Conservation (phyloP, 1,140 invertebrate species). For the Augochlora pura region DNA sequence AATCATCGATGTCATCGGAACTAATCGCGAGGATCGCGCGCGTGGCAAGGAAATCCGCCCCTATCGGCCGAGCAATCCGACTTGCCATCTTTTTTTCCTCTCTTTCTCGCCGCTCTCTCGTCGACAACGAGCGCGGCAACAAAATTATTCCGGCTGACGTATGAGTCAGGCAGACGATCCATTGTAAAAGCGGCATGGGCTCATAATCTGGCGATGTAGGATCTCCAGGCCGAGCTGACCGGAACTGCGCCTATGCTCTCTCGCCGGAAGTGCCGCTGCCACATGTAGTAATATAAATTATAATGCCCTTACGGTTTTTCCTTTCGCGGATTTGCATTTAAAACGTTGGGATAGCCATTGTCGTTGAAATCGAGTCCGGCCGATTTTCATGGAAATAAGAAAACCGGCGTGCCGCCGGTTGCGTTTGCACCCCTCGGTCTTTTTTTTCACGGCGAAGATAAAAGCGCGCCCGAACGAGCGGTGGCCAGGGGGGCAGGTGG, state of each 20-base stretch:
- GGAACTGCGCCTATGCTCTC: conserved; percentile 79
- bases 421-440: neutral
- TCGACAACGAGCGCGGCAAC: conserved; percentile 44
- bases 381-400: conserved; percentile 73
- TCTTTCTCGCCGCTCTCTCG: neutral
- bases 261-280: conserved; percentile 77
- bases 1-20: neutral
- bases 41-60: conserved; percentile 1
- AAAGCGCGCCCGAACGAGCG: neutral
- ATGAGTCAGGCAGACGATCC: conserved; percentile 76
- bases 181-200: conserved; percentile 75
- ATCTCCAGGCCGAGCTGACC: conserved; percentile 77
- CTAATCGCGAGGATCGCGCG: neutral
- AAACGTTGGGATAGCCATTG: conserved; percentile 70
- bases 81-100: too few relatives aligned
- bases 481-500: neutral
- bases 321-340: conserved; percentile 78
- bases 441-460: neutral
- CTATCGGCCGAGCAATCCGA: conserved; percentile 1
- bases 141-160: conserved; percentile 74
- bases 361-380: conserved; percentile 69
- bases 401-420: conserved; percentile 23
- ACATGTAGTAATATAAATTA: conserved; percentile 81
- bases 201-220: conserved; percentile 79
- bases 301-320: conserved; percentile 79